Evolutionary conservation across 2,797 vertebrate genomes (phyloP).

Genomic region (Rhinophrynus dorsalis): DNA sequence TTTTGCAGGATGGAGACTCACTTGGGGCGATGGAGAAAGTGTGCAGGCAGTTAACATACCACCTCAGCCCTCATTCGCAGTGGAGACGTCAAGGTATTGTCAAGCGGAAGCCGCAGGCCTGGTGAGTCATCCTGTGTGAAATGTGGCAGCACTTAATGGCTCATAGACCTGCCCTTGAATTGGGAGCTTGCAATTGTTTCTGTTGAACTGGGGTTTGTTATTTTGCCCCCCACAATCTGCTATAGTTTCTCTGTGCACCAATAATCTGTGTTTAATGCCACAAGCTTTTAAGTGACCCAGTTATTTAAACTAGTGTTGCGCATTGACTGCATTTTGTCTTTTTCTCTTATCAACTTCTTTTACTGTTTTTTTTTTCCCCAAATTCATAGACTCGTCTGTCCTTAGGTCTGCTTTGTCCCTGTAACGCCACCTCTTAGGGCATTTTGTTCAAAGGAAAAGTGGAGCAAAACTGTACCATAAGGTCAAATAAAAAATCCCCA

Average conservation of each 20-base stretch:
- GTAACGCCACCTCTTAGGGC: no score
- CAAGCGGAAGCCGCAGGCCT: slow-evolving; percentile 94
- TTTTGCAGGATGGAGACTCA: slow-evolving; percentile 84
- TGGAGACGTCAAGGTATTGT: slow-evolving; percentile 90
- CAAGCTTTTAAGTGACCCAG: slow-evolving; percentile 28
- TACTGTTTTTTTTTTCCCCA: no score
- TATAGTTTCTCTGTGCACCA: slow-evolving; percentile 7
- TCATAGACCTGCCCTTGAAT: slow-evolving; percentile 6
- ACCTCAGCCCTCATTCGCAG: slow-evolving; percentile 95
- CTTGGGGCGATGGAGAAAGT: slow-evolving; percentile 95
- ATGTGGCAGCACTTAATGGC: neutral
- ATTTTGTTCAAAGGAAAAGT: no score
- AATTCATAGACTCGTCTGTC: no score
- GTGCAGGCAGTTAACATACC: slow-evolving; percentile 95
- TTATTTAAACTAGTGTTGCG: slow-evolving; percentile 7
- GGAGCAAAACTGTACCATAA: no score
- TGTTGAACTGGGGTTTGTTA: slow-evolving; percentile 9
- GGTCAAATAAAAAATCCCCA: no score
- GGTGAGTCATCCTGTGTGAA: slow-evolving; percentile 72
- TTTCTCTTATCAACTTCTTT: neutral
- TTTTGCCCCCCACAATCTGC: slow-evolving; percentile 4
- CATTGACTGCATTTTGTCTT: slow-evolving; percentile 18
- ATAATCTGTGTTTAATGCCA: slow-evolving; percentile 23
- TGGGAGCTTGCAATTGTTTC: slow-evolving; percentile 12
- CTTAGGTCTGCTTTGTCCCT: no score